Evolutionary conservation across 2,888 invertebrate genomes (phyloP), one percentile per base, ranked within the genome.

Genomic region (Eristalinus aeneus): DNA sequence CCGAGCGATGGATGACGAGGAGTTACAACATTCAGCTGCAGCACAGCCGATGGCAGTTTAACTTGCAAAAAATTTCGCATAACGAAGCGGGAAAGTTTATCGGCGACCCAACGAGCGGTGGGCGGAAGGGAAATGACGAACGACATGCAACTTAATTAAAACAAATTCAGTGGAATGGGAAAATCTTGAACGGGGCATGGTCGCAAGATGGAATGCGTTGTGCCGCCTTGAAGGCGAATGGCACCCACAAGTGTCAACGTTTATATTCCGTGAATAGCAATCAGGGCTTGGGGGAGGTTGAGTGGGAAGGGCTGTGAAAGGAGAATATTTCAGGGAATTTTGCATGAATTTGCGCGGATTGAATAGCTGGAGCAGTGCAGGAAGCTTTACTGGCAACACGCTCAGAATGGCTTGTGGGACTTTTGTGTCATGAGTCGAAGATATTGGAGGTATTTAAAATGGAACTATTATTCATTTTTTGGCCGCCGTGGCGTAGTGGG

Each of bases 101-200:
- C 72, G 46, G 11, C 60, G 39, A 36, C 12, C 67, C 22, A n/a
- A 9, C 1, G 46, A 6, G 23, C 12, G 64, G 27, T 8, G 8
- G 31, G 10, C 23, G 58, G 32, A 32, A 31, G 61, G 56, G 23
- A 56, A 77, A 77, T 31, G 56, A 32, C 58, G 39, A 27, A 64
- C 11, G n/a, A 36, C 23, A 32, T 58, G 58, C 58, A 65, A 34
- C 58, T 72, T 78, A 54, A 78, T 78, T 78, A 78, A 78, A 64
- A 77, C 63, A 54, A 63, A 63, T 69, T 69, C 36, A 23, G 27
- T n/a, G 23, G 53, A 27, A 68, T 53, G 20, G 12, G 31, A 60
- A 46, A 46, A 46, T 46, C 39, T 46, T 16, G n/a, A 5, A 6
- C 39, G 16, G 16, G 39, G 39, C 20, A 11, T n/a, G n/a, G 12